phyloP scores from a whole-genome alignment of 1,140 invertebrate genomes.

The Doryteuthis pealeii region DNA sequence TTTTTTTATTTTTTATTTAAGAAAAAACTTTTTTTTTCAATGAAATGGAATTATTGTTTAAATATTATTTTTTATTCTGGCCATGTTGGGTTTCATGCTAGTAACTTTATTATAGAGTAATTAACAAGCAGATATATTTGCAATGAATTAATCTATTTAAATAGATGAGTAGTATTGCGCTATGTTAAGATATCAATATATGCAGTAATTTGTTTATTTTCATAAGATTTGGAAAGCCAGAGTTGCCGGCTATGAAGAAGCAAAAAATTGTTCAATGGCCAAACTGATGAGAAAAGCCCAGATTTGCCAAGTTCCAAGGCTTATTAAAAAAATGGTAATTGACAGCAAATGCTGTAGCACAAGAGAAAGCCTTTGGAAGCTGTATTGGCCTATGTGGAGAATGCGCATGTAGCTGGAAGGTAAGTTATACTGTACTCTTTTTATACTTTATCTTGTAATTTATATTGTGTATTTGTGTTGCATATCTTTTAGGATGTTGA shows the following conservation, averaged over 20 bases:
- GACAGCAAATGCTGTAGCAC: conserved; percentile 93
- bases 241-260: conserved; percentile 90
- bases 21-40: too few relatives aligned
- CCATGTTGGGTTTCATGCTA: too few relatives aligned
- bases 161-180: background rate
- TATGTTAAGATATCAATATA: background rate
- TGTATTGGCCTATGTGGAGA: conserved; percentile 85
- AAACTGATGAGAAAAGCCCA: conserved; percentile 78
- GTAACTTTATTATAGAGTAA: too few relatives aligned
- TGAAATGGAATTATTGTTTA: too few relatives aligned
- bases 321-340: conserved; percentile 92
- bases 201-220: background rate
- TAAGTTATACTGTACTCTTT: too few relatives aligned
- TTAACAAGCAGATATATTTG: too few relatives aligned
- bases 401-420: conserved; percentile 69
- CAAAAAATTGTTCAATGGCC: conserved; percentile 78
- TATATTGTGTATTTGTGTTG: too few relatives aligned
- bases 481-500: too few relatives aligned
- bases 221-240: conserved; percentile 86
- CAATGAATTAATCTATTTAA: background rate
- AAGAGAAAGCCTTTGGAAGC: conserved; percentile 95
- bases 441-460: too few relatives aligned
- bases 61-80: too few relatives aligned
- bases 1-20: too few relatives aligned
- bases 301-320: conserved; percentile 89